Evolutionary conservation across 2,888 invertebrate genomes (phyloP).

Genomic region (Polietes domitor): DNA sequence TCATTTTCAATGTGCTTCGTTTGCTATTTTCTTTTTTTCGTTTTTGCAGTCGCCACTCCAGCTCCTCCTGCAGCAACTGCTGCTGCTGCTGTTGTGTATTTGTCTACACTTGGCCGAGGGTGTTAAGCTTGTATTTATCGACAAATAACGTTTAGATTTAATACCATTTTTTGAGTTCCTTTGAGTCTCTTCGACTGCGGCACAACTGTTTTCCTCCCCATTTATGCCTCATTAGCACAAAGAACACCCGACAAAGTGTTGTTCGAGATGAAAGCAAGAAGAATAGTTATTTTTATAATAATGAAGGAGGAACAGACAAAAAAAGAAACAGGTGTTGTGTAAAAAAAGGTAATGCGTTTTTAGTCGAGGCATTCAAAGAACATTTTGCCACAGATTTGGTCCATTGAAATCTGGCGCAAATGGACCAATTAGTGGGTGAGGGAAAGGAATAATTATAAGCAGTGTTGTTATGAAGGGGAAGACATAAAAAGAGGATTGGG

Average conservation of each 20-base stretch:
- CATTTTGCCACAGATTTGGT: neutral
- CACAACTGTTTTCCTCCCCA: neutral
- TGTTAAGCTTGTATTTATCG: constrained; percentile 39
- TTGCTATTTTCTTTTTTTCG: constrained; percentile 25
- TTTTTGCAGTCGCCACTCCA: too few relatives aligned
- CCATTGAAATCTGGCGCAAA: constrained; percentile 4
- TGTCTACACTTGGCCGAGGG: neutral
- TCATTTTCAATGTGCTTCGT: constrained; percentile 1
- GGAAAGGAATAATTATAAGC: too few relatives aligned
- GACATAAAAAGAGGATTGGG: too few relatives aligned
- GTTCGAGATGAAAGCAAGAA: constrained; percentile 25
- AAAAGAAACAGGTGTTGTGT: constrained; percentile 10
- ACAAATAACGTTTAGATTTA: constrained; percentile 44
- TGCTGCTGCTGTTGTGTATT: neutral
- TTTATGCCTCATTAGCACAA: constrained; percentile 42
- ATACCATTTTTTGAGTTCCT: neutral
- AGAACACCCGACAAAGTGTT: constrained; percentile 5
- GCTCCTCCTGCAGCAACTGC: neutral
- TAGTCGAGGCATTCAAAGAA: neutral
- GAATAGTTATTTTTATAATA: constrained; percentile 24
- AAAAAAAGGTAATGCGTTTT: constrained; percentile 18
- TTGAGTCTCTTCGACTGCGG: neutral
- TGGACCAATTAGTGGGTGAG: neutral
- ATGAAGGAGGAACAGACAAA: neutral
- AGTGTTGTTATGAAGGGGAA: too few relatives aligned